Base-by-base conservation (phyloP, 2,113 vertebrate genomes). In the Elachura formosa region DNA sequence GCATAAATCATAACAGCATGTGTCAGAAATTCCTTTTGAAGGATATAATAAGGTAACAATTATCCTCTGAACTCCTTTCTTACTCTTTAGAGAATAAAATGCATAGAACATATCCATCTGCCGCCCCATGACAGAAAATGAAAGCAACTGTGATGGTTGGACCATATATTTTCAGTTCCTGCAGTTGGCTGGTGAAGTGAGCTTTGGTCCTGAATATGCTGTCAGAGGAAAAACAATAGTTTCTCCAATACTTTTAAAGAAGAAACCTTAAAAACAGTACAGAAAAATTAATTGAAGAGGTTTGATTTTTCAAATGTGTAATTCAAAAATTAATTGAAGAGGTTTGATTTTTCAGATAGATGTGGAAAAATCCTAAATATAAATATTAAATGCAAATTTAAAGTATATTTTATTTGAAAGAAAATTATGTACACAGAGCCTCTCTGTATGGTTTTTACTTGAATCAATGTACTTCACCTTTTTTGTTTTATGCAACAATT, bases 31-130 rank as follows among this genome's bases (percentile, higher is more conserved):
- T 93, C 67, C 43, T 91, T 90, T 48, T 71, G 63, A 97, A 95
- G 75, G 89, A 77, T 2, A 0, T 72, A 89, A 88, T 89, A 85
- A 83, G 72, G 75, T 62, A 96, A 94, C 91, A 74, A 88, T 88
- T 95, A 95, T 93, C 62, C 78, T 83, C 75, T 83, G 78, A 94
- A 96, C 74, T 91, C 71, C 51, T 19, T 89, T 75, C 51, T 76
- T 61, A 83, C 75, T 74, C 93, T 93, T 90, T 63, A 80, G 94
- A 95, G 89, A 85, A 76, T 85, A 86, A 91, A 93, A 93, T 36
- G 63, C 87, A 94, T 90, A 96, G 82, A 91, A 91, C 4, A 1
- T 49, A 72, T 34, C 67, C 4, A 6, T 80, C 91, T 79, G 46
- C 74, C 91, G 78, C 78, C 78, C 91, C 72, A 51, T 24, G 79